Evolutionary conservation across 1,140 invertebrate genomes (phyloP), one percentile per base, ranked within the genome.

Genomic region (Leucophenga varia): DNA sequence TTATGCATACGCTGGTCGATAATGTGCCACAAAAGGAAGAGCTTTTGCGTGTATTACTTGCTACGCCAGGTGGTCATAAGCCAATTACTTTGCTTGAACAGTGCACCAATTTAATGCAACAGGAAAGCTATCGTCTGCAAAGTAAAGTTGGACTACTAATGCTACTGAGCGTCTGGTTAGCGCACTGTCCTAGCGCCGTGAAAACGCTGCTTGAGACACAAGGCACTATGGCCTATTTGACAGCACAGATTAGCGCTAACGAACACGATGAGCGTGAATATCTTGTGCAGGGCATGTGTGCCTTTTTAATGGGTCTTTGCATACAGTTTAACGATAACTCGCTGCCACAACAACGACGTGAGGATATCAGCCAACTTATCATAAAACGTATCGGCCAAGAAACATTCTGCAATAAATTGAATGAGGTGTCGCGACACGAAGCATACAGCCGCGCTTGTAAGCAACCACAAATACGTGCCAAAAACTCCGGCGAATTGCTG

Each of bases 291-390:
- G 95, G 95, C 37, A 79, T 98, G 46, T 95, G 93, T 75, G 93
- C 97, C 2, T 94, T 98, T 72, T 79, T 98, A 4, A 85, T 99
- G 57, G 95, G 93, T 2, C 81, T 98, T 35, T 96, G 93, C 74
- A 84, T 97, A 37, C 82, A 91, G 51, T 96, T 90, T 76, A 98
- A 97, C 76, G 91, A 97, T 65, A 87, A 95, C 59, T 86, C 86
- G 2, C 86, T 92, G 17, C 77, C 84, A 22, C 84, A 82, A 53
- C 93, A 90, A 70, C 86, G 86, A 1, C 90, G 87, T 69, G 89
- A 91, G 43, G 85, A 88, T 55, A 79, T 98, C 6, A 81, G 84
- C 25, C 94, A 74, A 71, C 79, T 98, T 48, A 86, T 99, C 14
- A 85, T 89, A 40, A 95, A 95, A 64, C 79, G 96, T 50, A 90